A percentile compares a stretch with the other conserved stretches of the same genome.
These are phyloP conservation scores for Otolemur garnettii DNA, from an alignment of 2,113 vertebrate genomes.

Conservation along the genomic window DNA sequence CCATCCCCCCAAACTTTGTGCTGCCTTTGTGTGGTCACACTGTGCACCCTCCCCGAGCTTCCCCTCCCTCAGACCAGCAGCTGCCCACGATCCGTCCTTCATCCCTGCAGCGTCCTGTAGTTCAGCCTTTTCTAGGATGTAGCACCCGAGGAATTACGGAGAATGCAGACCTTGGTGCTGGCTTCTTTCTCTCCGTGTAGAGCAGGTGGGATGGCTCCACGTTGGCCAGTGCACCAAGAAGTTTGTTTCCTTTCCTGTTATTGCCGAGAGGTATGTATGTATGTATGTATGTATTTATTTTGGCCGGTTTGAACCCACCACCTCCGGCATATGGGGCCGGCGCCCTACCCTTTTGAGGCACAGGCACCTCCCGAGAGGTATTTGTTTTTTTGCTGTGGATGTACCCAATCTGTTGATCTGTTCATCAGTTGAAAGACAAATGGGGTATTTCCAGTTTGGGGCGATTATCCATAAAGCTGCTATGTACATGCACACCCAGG, in stretches of 20 bases:
- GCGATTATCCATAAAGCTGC: neutral
- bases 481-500: neutral
- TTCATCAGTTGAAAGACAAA: neutral
- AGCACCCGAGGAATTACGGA: neutral
- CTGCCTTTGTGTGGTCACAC: neutral
- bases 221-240: neutral
- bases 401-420: neutral
- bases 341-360: no score
- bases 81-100: neutral
- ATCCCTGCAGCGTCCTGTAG: neutral
- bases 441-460: neutral
- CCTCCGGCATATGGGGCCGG: no score
- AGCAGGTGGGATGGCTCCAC: neutral
- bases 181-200: neutral
- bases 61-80: neutral
- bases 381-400: neutral
- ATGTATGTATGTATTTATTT: no score
- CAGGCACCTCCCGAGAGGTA: no score
- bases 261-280: no score
- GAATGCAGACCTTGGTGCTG: neutral
- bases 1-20: neutral
- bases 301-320: no score
- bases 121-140: neutral
- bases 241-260: neutral
- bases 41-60: neutral